Percentiles rank a stretch among this genome's conserved stretches.
Conservation (phyloP, 2,113 vertebrate genomes). For the Ciconia stormi region DNA sequence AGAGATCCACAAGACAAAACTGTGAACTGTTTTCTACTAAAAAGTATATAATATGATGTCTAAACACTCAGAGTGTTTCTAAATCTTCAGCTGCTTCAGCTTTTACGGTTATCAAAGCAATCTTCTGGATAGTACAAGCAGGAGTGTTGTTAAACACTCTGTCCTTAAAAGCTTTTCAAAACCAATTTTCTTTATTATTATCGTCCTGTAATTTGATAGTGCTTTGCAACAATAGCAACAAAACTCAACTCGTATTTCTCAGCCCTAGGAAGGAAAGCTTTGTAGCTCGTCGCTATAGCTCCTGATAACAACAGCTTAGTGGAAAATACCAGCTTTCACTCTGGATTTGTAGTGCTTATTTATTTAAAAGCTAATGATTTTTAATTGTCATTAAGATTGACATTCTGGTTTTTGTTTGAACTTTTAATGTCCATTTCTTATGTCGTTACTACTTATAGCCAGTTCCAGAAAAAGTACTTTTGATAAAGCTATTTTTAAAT, state of each 20-base stretch:
- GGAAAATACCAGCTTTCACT: neutral
- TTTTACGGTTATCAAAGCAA: neutral
- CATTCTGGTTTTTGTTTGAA: neutral
- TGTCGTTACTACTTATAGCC: neutral
- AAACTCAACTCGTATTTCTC: neutral
- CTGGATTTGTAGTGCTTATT: neutral
- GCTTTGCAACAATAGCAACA: neutral
- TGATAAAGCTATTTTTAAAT: neutral
- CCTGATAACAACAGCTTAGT: neutral
- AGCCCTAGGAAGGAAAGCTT: neutral
- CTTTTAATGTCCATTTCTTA: neutral
- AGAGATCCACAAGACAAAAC: neutral
- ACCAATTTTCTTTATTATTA: neutral
- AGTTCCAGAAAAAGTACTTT: neutral
- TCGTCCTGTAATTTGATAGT: neutral
- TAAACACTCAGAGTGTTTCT: neutral
- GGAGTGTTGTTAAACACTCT: neutral
- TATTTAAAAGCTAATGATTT: neutral
- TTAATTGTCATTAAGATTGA: neutral
- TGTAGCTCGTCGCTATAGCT: neutral
- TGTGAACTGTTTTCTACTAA: neutral
- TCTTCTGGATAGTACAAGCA: neutral
- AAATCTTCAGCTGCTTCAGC: neutral
- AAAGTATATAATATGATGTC: neutral
- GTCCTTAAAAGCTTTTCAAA: neutral